Conservation (phyloP, 2,888 invertebrate species). For the Napeogenes inachia region DNA sequence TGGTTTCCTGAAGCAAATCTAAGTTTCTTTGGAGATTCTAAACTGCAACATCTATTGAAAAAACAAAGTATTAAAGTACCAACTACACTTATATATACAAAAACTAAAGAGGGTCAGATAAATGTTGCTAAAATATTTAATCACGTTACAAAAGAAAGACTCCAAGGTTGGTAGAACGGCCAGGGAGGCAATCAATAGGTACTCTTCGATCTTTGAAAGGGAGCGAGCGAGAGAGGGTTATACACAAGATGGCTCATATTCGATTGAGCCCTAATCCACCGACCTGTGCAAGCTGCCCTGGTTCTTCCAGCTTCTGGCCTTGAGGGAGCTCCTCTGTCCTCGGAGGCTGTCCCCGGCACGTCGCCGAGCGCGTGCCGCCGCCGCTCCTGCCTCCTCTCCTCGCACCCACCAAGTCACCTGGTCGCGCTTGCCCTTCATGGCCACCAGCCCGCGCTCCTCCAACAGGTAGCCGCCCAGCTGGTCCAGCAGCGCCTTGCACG, state of each 20-base stretch:
- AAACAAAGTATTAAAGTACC: not conserved
- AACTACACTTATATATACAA: not conserved
- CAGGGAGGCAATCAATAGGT: no score
- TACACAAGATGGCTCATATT: no score
- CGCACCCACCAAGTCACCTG: conserved; percentile 89
- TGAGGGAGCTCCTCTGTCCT: conserved; percentile 78
- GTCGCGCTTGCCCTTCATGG: conserved; percentile 91
- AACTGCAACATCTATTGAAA: conserved; percentile 81
- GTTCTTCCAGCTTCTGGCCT: conserved; percentile 79
- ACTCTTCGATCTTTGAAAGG: no score
- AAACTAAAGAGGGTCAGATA: no score
- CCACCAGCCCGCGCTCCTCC: conserved; percentile 84
- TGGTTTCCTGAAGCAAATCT: conserved; percentile 86
- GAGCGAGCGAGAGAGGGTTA: no score
- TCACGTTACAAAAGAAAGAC: no score
- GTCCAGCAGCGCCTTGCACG: conserved; percentile 83
- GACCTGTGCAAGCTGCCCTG: conserved; percentile 72
- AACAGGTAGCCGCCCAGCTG: conserved; percentile 86
- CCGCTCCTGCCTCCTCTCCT: conserved; percentile 82
- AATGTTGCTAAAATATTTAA: no score
- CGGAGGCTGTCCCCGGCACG: conserved; percentile 50
- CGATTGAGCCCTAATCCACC: no score
- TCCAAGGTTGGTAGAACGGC: no score
- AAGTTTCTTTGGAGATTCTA: conserved; percentile 89
- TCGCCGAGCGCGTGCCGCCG: conserved; percentile 74